Conservation (phyloP, 92 coral and sea anemone genomes). For the Isaurus tuberculatus region DNA sequence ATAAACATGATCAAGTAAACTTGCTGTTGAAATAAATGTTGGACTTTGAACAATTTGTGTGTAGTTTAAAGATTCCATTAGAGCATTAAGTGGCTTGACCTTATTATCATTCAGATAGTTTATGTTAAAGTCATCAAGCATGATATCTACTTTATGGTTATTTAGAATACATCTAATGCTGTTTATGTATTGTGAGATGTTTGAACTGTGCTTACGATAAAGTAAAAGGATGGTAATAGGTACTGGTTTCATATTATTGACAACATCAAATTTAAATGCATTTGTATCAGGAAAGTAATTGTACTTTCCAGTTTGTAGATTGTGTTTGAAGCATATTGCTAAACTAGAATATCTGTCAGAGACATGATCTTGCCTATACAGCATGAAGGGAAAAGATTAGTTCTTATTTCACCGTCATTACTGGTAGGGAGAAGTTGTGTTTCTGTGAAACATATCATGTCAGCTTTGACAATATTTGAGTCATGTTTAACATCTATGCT, state of each 20-base stretch:
- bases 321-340: conserved; percentile 43
- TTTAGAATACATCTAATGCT: background rate
- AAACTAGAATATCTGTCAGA: conserved; percentile 62
- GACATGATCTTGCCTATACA: conserved; percentile 64
- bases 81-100: background rate
- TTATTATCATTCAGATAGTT: background rate
- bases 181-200: conserved; percentile 4
- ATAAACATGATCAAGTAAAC: conserved; percentile 1
- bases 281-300: conserved; percentile 41
- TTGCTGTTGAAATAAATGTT: background rate
- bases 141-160: background rate
- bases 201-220: conserved; percentile 28
- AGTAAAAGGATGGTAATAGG: conserved; percentile 35
- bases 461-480: conserved; percentile 48
- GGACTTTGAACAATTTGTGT: background rate
- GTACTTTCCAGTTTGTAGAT: conserved; percentile 1
- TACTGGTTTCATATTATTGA: conserved; percentile 13
- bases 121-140: background rate
- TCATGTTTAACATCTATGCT: conserved; percentile 57
- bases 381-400: conserved; percentile 44
- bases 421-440: conserved; percentile 63
- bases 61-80: background rate
- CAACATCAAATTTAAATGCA: conserved; percentile 42
- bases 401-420: conserved; percentile 9
- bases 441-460: conserved; percentile 59